Evolutionary conservation across 2,888 invertebrate species (phyloP).

Genomic region (Podabrus alpinus): DNA sequence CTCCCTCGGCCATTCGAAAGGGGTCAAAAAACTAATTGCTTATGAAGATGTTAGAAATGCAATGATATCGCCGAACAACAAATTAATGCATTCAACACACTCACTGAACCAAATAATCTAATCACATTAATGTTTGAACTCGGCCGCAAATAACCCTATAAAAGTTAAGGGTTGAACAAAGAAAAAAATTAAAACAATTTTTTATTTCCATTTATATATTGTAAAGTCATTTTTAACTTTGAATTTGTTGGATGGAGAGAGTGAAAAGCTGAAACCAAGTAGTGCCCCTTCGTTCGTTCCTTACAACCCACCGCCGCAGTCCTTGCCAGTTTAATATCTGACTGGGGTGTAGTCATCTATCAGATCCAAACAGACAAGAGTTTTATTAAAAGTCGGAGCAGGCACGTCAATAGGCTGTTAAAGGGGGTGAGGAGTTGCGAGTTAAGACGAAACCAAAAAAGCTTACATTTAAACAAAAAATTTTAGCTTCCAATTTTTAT

Average conservation of each 20-base stretch:
- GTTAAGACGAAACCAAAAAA: conserved; percentile 25
- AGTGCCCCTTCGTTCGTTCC: conserved; percentile 34
- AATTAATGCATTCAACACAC: conserved; percentile 40
- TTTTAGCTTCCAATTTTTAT: background rate
- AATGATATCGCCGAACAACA: conserved; percentile 33
- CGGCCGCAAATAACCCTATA: conserved; percentile 43
- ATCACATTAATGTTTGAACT: conserved; percentile 43
- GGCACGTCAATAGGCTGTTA: conserved; percentile 54
- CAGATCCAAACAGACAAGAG: conserved; percentile 62
- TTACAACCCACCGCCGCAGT: conserved; percentile 27
- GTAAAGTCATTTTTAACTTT: conserved; percentile 13
- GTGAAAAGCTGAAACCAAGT: conserved; percentile 48
- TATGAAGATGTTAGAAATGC: conserved; percentile 34
- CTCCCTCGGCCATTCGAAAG: conserved; percentile 14
- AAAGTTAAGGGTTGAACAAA: conserved; percentile 24
- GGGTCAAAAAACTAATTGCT: conserved; percentile 21
- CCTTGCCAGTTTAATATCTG: conserved; percentile 56
- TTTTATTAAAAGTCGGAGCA: conserved; percentile 61
- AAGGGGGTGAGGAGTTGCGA: conserved; percentile 30
- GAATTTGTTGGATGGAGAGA: conserved; percentile 37
- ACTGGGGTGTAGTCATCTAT: conserved; percentile 61
- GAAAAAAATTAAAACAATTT: conserved; percentile 6
- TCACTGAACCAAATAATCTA: conserved; percentile 43
- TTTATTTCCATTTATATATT: conserved; percentile 14
- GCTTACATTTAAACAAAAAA: conserved; percentile 24